Base-by-base conservation (phyloP, 2,113 vertebrate genomes). In the Cavia porcellus region DNA sequence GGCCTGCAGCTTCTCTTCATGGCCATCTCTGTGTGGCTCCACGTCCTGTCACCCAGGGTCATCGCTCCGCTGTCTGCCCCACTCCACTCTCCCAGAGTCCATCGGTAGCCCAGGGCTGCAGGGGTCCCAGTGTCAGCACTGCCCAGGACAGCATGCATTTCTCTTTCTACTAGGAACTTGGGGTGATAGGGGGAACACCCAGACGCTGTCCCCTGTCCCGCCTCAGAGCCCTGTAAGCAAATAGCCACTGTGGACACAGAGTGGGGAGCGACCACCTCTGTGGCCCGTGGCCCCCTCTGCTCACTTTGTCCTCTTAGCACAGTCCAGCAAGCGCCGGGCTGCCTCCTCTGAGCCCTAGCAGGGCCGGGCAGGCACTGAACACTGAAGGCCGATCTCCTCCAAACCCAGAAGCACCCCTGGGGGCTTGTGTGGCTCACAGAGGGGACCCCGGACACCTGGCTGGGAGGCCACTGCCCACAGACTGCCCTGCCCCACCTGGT, bases 401-500 rank as follows among this genome's bases (percentile, higher is more conserved):
- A 30, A 32, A 32, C 75, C 74, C 45, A 47, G 42, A 12, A 45
- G 74, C 45, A 50, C 5, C 47, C n/a, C 47, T 9, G 28, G 30
- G 45, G 11, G 25, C 35, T 6, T 24, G 15, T 50, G 7, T 2
- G 35, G 3, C 15, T 50, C 32, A 88, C 20, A 70, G 50, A 94
- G 30, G n/a, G 82, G 74, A 61, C 35, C 50, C 42, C 1, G 12
- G 59, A 57, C 30, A 1, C 47, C 15, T 0, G 17, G 20, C 47
- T 11, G 70, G 11, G 70, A 72, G 28, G 52, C 45, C 62, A 3
- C 28, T 8, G 5, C 45, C 38, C 9, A 14, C 2, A 52, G 62
- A 52, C 4, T 0, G n/a, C 12, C 1, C 32, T 14, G 17, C 52
- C 7, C 15, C 50, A 0, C 19, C 35, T 17, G 45, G 47, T 3